phyloP scores from a whole-genome alignment of 2,797 vertebrate species.

The Myoxocephalus aenaeus region DNA sequence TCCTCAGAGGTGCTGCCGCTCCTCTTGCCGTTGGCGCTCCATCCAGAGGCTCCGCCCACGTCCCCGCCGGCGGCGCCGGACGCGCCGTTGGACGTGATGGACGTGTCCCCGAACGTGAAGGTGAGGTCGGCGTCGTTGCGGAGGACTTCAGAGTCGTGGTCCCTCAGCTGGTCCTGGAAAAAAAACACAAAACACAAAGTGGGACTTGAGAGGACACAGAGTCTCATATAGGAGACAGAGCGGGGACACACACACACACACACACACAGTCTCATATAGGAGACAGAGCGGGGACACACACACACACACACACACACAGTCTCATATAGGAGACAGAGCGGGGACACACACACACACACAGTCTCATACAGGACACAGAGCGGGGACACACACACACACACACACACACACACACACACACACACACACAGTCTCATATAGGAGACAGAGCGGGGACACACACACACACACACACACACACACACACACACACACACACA shows the following conservation, averaged over 20 bases:
- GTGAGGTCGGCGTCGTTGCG: slow-evolving; percentile 92
- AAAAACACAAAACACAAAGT: slow-evolving; percentile 39
- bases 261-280: background rate
- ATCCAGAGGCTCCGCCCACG: slow-evolving; percentile 43
- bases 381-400: no score
- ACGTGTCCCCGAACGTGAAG: slow-evolving; percentile 92
- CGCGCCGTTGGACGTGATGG: slow-evolving; percentile 94
- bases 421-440: no score
- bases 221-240: background rate
- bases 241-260: background rate
- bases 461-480: slow-evolving; percentile 1
- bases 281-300: background rate
- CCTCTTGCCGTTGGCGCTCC: slow-evolving; percentile 78
- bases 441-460: no score
- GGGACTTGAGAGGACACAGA: slow-evolving; percentile 48
- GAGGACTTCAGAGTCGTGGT: slow-evolving; percentile 94
- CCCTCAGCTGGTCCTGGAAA: slow-evolving; percentile 91
- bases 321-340: no score
- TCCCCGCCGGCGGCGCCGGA: slow-evolving; percentile 83
- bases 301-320: no score
- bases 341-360: no score
- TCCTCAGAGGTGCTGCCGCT: slow-evolving; percentile 91
- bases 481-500: background rate
- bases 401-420: background rate
- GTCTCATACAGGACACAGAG: no score